Evolutionary conservation across 2,797 vertebrate genomes (phyloP).

Genomic region (Falco columbarius): DNA sequence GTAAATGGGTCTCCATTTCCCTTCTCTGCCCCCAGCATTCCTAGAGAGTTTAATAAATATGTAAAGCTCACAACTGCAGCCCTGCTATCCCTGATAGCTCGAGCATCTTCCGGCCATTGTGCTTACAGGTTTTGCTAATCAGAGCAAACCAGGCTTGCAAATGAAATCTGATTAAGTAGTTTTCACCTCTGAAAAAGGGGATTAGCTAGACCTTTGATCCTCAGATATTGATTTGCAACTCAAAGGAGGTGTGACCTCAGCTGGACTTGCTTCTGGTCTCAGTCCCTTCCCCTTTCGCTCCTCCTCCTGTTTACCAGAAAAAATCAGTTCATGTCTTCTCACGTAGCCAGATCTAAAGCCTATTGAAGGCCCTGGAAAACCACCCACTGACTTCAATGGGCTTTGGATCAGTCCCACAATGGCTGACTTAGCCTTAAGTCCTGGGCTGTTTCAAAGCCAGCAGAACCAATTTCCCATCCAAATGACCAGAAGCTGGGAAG

Average conservation of each 20-base stretch:
- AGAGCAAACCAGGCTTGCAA: constrained; percentile 72
- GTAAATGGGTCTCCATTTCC: not conserved
- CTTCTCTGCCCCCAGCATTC: constrained; percentile 50
- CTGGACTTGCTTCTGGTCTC: constrained; percentile 77
- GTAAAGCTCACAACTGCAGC: constrained; percentile 62
- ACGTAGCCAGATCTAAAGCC: constrained; percentile 64
- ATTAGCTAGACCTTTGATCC: constrained; percentile 82
- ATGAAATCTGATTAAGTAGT: constrained; percentile 81
- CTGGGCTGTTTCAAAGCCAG: constrained; percentile 56
- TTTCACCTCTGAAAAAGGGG: constrained; percentile 80
- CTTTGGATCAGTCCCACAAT: constrained; percentile 65
- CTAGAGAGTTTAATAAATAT: constrained; percentile 73
- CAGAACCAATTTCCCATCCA: constrained; percentile 75
- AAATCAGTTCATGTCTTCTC: constrained; percentile 74
- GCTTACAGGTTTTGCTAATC: constrained; percentile 75
- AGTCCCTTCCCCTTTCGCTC: constrained; percentile 72
- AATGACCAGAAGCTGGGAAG: constrained; percentile 69
- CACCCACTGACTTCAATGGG: constrained; percentile 71
- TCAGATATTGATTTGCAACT: constrained; percentile 82
- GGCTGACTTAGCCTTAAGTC: constrained; percentile 74
- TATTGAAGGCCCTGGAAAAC: constrained; percentile 63
- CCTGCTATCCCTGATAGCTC: constrained; percentile 47
- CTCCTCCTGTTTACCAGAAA: constrained; percentile 74
- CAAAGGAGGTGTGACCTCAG: constrained; percentile 82
- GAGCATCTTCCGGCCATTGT: constrained; percentile 79